These are phyloP conservation scores for Phyllostomus hastatus DNA, from an alignment of 2,113 vertebrate species.

Conservation along the genomic window DNA sequence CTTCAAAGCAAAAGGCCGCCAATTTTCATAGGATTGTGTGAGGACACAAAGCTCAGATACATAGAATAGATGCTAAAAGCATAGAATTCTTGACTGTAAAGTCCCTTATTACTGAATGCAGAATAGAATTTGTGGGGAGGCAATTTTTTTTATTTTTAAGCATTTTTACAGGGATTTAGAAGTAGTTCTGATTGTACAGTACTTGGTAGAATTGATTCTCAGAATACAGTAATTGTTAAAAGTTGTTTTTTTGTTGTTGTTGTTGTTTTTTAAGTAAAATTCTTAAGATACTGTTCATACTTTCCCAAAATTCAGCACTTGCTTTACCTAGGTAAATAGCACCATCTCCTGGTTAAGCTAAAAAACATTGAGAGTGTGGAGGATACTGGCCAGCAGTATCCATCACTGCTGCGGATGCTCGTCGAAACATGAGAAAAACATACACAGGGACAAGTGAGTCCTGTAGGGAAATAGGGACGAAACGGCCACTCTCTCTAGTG, in stretches of 20 bases:
- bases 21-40: neutral
- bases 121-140: neutral
- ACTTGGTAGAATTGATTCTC: neutral
- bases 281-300: neutral
- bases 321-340: slow-evolving; percentile 29
- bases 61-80: neutral
- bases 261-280: neutral
- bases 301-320: neutral
- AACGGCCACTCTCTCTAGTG: too few species aligned
- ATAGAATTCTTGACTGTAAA: neutral
- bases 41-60: neutral
- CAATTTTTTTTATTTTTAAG: slow-evolving; percentile 14
- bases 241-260: neutral
- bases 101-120: neutral
- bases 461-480: too few species aligned
- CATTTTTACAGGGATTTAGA: neutral
- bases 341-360: slow-evolving; percentile 64
- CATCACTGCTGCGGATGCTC: too few species aligned
- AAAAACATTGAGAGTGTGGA: neutral
- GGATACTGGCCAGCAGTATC: too few species aligned
- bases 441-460: too few species aligned
- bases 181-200: neutral
- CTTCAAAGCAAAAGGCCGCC: too few species aligned
- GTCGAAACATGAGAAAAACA: too few species aligned
- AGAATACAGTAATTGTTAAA: neutral